A percentile compares a stretch with the other conserved stretches of the same genome.
Evolutionary conservation across 2,888 invertebrate species (phyloP).

Genomic region (Melangyna quadrimaculata): DNA sequence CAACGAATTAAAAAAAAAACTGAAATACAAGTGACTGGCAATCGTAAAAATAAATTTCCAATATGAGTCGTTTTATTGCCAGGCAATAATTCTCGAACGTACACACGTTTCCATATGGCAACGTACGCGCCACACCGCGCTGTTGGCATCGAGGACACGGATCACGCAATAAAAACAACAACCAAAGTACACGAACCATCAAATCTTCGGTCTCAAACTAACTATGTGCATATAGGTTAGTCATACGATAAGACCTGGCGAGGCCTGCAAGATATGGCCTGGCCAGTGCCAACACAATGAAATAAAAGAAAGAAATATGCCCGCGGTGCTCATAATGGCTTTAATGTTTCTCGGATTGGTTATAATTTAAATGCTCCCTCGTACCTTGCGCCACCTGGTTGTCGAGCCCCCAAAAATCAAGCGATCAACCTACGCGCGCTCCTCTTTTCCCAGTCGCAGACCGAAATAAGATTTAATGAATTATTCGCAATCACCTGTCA

Average conservation of each 20-base stretch:
- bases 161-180: conserved; percentile 49
- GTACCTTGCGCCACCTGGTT: conserved; percentile 5
- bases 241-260: conserved; percentile 39
- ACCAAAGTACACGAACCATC: conserved; percentile 54
- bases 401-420: background rate
- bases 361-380: conserved; percentile 74
- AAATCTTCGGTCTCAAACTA: conserved; percentile 43
- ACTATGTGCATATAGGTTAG: background rate
- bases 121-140: conserved; percentile 8
- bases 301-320: conserved; percentile 53
- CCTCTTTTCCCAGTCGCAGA: background rate
- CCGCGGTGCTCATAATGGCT: conserved; percentile 74
- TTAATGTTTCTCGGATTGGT: conserved; percentile 75
- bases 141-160: conserved; percentile 43
- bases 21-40: conserved; percentile 61
- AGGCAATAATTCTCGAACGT: conserved; percentile 73
- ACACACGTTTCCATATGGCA: conserved; percentile 65
- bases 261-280: too few relatives aligned
- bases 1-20: conserved; percentile 27
- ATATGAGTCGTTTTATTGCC: conserved; percentile 74
- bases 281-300: conserved; percentile 17
- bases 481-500: conserved; percentile 77
- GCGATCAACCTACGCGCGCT: conserved; percentile 38
- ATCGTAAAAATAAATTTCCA: conserved; percentile 75
- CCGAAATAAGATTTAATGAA: conserved; percentile 75